These are phyloP conservation scores for Watsonalla binaria DNA, from an alignment of 2,888 invertebrate species.

Conservation along the genomic window DNA sequence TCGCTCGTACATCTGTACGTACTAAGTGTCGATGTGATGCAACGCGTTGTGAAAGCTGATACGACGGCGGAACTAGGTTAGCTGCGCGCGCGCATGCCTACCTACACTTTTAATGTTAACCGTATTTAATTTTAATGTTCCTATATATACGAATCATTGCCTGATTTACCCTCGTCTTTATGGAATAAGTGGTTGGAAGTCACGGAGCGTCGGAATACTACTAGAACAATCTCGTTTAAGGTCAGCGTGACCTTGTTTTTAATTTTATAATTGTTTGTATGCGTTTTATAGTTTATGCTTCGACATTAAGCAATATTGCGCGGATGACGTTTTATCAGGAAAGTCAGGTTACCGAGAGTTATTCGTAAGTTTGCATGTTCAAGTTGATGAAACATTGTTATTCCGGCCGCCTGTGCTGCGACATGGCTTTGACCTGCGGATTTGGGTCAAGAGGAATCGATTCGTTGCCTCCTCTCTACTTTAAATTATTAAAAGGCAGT, in stretches of 20 bases:
- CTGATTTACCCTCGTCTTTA: too few relatives aligned
- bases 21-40: slow-evolving; percentile 34
- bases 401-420: slow-evolving; percentile 39
- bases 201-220: too few relatives aligned
- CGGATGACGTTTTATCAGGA: too few relatives aligned
- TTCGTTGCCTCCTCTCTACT: slow-evolving; percentile 25
- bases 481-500: slow-evolving; percentile 2
- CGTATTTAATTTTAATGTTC: not conserved
- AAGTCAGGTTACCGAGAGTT: too few relatives aligned
- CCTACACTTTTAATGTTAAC: slow-evolving; percentile 7
- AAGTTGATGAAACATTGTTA: slow-evolving; percentile 23
- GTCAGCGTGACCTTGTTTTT: too few relatives aligned
- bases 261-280: too few relatives aligned
- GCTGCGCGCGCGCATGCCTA: slow-evolving; percentile 26
- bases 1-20: slow-evolving; percentile 25
- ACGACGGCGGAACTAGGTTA: slow-evolving; percentile 61
- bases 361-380: not conserved
- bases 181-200: too few relatives aligned
- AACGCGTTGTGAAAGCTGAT: slow-evolving; percentile 72
- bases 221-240: too few relatives aligned
- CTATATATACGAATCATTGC: not conserved
- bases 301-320: too few relatives aligned
- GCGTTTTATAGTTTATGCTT: too few relatives aligned
- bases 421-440: slow-evolving; percentile 67
- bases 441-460: slow-evolving; percentile 73